Evolutionary conservation across 2,797 vertebrate species (phyloP).

Genomic region (Prionace glauca): DNA sequence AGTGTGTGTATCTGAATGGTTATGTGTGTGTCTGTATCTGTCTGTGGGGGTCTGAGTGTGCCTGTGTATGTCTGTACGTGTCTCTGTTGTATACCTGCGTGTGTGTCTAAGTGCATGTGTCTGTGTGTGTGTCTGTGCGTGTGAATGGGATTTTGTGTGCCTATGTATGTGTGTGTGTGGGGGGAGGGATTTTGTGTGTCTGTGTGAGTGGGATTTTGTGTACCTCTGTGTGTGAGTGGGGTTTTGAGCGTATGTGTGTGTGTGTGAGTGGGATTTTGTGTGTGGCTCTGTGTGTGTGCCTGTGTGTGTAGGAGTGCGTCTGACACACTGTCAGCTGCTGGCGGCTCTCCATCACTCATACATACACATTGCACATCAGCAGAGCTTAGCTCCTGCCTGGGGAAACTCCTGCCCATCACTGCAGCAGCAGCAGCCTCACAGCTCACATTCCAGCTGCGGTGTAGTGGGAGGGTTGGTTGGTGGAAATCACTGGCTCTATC

Average conservation of each 20-base stretch:
- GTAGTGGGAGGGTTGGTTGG: too few species aligned
- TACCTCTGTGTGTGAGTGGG: too few species aligned
- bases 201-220: too few species aligned
- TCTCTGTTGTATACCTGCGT: too few species aligned
- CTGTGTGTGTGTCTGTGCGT: not conserved
- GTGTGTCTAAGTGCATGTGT: not conserved
- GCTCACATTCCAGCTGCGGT: not conserved
- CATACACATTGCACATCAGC: not conserved
- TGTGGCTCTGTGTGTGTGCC: not conserved
- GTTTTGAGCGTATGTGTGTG: too few species aligned
- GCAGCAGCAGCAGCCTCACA: not conserved
- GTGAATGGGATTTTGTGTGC: not conserved
- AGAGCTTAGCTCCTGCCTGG: not conserved
- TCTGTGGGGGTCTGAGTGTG: too few species aligned
- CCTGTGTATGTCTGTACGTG: too few species aligned
- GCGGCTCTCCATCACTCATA: conserved; percentile 20
- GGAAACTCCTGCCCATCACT: not conserved
- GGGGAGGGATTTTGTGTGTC: too few species aligned
- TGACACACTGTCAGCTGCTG: conserved; percentile 15
- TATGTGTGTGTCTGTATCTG: too few species aligned
- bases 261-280: not conserved
- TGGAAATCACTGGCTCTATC: not conserved
- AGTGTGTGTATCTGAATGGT: too few species aligned
- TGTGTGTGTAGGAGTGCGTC: not conserved
- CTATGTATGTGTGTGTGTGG: not conserved